Percentiles rank a stretch among this genome's conserved stretches.
Evolutionary conservation across 2,113 vertebrate species (phyloP).

Genomic region (Ginglymostoma cirratum): DNA sequence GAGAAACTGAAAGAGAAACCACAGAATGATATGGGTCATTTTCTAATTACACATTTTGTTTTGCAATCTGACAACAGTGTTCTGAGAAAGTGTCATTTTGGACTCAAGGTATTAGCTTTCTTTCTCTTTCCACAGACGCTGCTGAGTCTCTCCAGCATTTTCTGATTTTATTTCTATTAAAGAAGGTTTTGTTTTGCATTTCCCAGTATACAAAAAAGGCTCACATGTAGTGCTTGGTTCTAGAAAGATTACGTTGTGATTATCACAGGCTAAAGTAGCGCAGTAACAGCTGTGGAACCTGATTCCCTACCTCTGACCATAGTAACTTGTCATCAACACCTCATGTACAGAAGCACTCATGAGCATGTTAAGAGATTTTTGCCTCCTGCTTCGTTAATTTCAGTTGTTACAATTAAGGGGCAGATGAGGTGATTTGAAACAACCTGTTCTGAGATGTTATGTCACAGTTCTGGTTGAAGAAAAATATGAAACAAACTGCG

Average conservation of each 20-base stretch:
- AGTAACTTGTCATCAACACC: background rate
- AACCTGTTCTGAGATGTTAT: too few relatives aligned
- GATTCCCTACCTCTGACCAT: background rate
- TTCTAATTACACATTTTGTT: background rate
- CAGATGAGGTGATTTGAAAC: background rate
- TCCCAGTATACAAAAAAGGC: background rate
- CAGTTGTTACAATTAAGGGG: background rate
- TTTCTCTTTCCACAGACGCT: too few relatives aligned
- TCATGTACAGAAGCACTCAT: background rate
- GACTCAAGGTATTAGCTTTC: too few relatives aligned
- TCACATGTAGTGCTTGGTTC: background rate
- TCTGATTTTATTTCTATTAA: too few relatives aligned
- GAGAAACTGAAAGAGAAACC: background rate
- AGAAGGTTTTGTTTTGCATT: background rate
- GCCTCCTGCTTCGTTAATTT: background rate
- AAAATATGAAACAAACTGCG: background rate
- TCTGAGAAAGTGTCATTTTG: too few relatives aligned
- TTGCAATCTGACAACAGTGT: background rate
- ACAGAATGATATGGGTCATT: background rate
- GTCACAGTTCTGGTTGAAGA: too few relatives aligned
- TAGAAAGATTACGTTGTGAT: background rate
- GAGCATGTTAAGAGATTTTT: background rate
- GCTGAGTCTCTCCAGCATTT: too few relatives aligned
- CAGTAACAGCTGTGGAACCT: background rate
- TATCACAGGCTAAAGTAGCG: background rate